These are phyloP conservation scores for Gymnopithys bicolor DNA, from an alignment of 2,797 vertebrate genomes.

Conservation along the genomic window DNA sequence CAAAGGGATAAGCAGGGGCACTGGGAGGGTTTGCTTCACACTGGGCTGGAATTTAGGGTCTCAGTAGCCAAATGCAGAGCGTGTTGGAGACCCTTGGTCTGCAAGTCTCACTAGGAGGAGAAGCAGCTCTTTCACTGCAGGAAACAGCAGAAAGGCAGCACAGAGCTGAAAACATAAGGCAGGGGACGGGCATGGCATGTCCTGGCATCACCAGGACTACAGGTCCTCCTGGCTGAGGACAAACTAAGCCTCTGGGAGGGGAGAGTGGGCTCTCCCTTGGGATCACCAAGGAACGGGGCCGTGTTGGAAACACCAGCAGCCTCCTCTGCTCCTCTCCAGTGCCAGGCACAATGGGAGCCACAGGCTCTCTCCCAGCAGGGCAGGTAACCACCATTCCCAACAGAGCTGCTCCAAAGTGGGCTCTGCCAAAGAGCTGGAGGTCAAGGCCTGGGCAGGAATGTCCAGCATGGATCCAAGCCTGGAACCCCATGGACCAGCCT, in stretches of 20 bases:
- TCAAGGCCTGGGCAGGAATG: not conserved
- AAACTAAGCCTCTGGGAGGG: not conserved
- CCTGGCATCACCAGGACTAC: not conserved
- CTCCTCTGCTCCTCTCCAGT: not conserved
- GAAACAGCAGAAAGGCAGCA: not conserved
- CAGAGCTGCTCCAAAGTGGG: not conserved
- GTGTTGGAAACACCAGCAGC: not conserved
- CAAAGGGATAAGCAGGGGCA: not conserved
- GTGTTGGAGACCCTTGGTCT: not conserved
- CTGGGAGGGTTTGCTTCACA: not conserved
- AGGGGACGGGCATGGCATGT: not conserved
- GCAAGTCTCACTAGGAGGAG: not conserved
- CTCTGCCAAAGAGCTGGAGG: not conserved
- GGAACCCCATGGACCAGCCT: not conserved
- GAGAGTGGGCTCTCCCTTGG: not conserved
- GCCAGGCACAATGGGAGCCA: not conserved
- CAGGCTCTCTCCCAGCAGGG: not conserved
- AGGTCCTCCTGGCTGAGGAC: not conserved
- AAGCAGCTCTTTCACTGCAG: not conserved
- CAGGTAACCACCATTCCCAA: not conserved
- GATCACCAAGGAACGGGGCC: not conserved
- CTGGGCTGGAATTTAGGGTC: not conserved
- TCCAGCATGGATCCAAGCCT: not conserved
- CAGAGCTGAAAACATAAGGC: rapidly evolving
- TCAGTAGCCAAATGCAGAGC: not conserved